Conservation (phyloP, 2,797 vertebrate species). For the Moxostoma hubbsi region DNA sequence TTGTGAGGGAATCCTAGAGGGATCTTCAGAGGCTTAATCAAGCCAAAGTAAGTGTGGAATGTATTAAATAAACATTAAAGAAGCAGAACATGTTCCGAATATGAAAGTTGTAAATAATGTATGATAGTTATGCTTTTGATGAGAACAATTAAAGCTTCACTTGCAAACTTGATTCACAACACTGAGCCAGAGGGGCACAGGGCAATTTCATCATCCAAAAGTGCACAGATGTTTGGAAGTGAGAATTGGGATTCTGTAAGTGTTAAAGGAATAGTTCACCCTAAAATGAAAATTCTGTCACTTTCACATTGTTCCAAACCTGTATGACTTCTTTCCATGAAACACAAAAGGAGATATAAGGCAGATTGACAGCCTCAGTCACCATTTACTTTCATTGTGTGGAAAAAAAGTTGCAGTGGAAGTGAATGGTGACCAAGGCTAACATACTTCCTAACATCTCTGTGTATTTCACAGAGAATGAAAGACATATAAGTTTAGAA, state of each 20-base stretch:
- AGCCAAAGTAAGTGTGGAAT: conserved; percentile 64
- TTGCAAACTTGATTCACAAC: conserved; percentile 53
- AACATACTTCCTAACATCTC: no score
- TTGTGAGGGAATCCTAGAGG: conserved; percentile 60
- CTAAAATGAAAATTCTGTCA: no score
- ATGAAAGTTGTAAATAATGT: conserved; percentile 34
- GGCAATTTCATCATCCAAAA: conserved; percentile 42
- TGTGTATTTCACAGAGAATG: no score
- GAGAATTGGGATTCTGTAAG: conserved; percentile 21
- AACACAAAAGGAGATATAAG: no score
- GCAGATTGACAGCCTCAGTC: no score
- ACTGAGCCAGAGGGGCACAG: conserved; percentile 24
- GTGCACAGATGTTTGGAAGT: conserved; percentile 33
- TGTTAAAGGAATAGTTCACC: conserved; percentile 1
- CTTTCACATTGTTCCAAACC: no score
- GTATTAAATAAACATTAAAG: conserved; percentile 67
- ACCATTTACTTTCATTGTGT: no score
- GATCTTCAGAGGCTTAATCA: conserved; percentile 42
- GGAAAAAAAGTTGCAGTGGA: no score
- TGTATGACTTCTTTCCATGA: no score
- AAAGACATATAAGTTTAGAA: background rate
- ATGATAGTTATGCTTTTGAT: conserved; percentile 44
- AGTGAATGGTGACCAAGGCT: no score
- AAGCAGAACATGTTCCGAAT: conserved; percentile 38
- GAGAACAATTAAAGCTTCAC: conserved; percentile 55